These are phyloP conservation scores for Aphelenchoides bicaudatus DNA, from an alignment of 2,888 invertebrate species.

Conservation along the genomic window DNA sequence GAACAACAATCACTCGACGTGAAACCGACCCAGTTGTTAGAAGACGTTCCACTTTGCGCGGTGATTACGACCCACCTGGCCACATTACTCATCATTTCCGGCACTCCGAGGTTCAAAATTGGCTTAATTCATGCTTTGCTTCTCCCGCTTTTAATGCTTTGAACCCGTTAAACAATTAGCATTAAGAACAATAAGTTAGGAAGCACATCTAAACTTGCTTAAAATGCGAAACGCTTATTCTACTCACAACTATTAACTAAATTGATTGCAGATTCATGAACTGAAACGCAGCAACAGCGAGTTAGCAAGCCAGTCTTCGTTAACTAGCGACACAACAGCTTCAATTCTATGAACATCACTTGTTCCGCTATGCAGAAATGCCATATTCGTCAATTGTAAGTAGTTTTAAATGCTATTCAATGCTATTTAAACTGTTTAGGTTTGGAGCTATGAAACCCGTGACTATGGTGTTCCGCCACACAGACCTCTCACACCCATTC, in stretches of 20 bases:
- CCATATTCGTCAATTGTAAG: constrained; percentile 5
- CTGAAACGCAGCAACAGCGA: not conserved
- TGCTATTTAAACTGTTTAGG: not conserved
- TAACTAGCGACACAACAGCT: not conserved
- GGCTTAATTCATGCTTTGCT: no score
- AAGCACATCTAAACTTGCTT: no score
- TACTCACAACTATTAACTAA: no score
- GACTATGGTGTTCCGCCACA: constrained; percentile 4
- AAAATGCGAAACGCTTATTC: no score
- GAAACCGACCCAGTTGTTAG: constrained; percentile 16
- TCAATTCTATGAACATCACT: constrained; percentile 5
- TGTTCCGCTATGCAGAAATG: constrained; percentile 3
- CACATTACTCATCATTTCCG: constrained; percentile 4
- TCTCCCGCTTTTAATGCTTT: no score
- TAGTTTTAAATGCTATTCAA: not conserved
- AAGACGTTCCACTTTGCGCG: constrained; percentile 6
- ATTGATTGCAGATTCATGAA: no score
- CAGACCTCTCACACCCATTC: constrained; percentile 1
- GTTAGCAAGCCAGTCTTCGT: constrained; percentile 1
- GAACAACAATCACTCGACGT: not conserved
- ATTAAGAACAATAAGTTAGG: no score
- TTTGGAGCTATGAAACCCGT: not conserved
- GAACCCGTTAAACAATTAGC: no score
- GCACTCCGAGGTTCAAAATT: not conserved
- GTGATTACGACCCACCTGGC: not conserved